Conservation (phyloP, 2,113 vertebrate species). For the Rutilus rutilus region DNA sequence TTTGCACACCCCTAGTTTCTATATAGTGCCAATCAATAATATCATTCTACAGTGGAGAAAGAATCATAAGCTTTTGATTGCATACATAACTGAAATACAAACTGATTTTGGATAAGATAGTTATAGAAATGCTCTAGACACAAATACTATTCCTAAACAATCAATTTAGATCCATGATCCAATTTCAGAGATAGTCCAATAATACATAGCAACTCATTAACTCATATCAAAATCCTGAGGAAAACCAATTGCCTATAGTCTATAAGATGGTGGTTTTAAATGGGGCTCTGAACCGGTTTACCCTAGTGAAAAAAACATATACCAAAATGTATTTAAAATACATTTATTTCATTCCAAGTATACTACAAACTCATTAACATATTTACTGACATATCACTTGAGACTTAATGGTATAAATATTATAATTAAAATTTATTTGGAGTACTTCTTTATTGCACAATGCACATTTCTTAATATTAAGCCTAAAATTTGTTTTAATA, state of each 20-base stretch:
- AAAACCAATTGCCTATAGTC: not conserved
- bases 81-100: not conserved
- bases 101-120: not conserved
- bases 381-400: too few species aligned
- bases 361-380: too few species aligned
- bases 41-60: not conserved
- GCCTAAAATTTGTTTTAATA: too few species aligned
- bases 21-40: conserved; percentile 44
- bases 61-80: not conserved
- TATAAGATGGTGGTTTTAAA: conserved; percentile 2
- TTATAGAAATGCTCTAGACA: not conserved
- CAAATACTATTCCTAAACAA: not conserved
- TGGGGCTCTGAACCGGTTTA: too few species aligned
- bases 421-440: too few species aligned
- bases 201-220: not conserved
- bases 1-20: too few species aligned
- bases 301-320: too few species aligned
- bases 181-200: not conserved
- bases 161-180: conserved; percentile 13
- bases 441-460: too few species aligned
- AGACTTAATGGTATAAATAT: too few species aligned
- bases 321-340: too few species aligned
- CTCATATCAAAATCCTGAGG: not conserved
- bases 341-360: too few species aligned
- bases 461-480: too few species aligned